Evolutionary conservation across 2,888 invertebrate genomes (phyloP).

Genomic region (Xiphydria camelus): DNA sequence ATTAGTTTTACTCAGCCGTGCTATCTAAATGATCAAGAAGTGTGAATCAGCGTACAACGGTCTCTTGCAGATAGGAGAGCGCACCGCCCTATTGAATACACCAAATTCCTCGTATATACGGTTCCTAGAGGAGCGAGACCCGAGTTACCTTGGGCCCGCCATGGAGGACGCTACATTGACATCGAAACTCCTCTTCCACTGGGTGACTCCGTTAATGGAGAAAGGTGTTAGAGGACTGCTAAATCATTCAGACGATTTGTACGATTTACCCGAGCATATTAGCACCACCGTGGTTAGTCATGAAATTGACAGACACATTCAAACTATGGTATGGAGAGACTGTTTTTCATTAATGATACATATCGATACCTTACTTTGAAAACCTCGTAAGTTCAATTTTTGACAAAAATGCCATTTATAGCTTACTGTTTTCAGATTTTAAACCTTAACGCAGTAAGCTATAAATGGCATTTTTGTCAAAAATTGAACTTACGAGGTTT

Average conservation of each 20-base stretch:
- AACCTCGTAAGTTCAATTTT: too few species aligned
- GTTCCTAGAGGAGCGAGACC: slow-evolving; percentile 69
- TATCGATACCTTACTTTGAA: too few species aligned
- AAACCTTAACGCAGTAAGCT: too few species aligned
- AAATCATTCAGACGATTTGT: slow-evolving; percentile 77
- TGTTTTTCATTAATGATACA: too few species aligned
- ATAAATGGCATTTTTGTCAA: too few species aligned
- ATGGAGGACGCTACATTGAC: slow-evolving; percentile 74
- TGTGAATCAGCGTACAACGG: background rate
- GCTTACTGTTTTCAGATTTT: too few species aligned
- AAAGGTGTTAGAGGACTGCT: slow-evolving; percentile 78
- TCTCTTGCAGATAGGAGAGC: slow-evolving; percentile 62
- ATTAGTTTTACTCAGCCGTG: too few species aligned
- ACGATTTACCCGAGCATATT: slow-evolving; percentile 74
- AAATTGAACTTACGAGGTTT: too few species aligned
- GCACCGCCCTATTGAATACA: slow-evolving; percentile 63
- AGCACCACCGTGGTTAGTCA: slow-evolving; percentile 66
- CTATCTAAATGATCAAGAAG: background rate
- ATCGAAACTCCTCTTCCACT: slow-evolving; percentile 80
- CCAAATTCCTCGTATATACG: slow-evolving; percentile 62
- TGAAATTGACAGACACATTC: slow-evolving; percentile 63
- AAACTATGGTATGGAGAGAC: slow-evolving; percentile 44
- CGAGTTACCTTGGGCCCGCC: slow-evolving; percentile 76
- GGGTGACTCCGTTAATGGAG: slow-evolving; percentile 83
- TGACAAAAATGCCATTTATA: too few species aligned